Base-by-base conservation (phyloP, 2,113 vertebrate genomes). In the Antechinus stuartii region DNA sequence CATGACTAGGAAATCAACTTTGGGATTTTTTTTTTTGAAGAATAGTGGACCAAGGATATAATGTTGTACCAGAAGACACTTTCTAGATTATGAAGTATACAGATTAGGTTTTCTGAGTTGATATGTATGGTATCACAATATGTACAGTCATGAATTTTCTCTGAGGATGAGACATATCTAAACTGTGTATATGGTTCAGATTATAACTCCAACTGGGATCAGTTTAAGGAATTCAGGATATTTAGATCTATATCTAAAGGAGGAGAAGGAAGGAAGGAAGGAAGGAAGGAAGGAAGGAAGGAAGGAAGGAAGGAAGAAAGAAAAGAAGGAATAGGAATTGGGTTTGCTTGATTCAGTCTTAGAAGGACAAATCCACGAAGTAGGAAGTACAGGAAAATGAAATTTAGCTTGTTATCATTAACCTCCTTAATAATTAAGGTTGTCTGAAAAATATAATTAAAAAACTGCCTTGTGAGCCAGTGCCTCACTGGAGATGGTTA, bases 161-260 rank as follows among this genome's bases (percentile, higher is more conserved):
- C 93, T 97, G n/a, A 30, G 46, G 61, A 93, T 61, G 91, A 92
- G 16, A 42, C 92, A 94, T 50, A 54, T 92, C 93, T 96, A 46
- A 91, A 47, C 68, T 94, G 3, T 76, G 61, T n/a, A n/a, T 76
- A 35, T 57, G 61, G 46, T 57, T 76, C 52, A 90, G 89, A 94
- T n/a, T 61, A 91, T 94, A 54, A 56, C 30, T n/a, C 14, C n/a
- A 68, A 76, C 61, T 76, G 61, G 61, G 35, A n/a, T 76, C 14
- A n/a, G 16, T 68, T 68, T 5, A 76, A n/a, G 61, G 3, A 76
- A n/a, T 76, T 76, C 12, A 76, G 35, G 35, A 76, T n/a, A 19
- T 76, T 35, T 76, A n/a, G 14, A 76, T 0, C 30, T 19, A n/a
- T 76, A 76, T 76, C 35, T 19, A n/a, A 76, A 35, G 35, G 27